Evolutionary conservation across 2,797 vertebrate genomes (phyloP).

Genomic region (Sebastes diploproa): DNA sequence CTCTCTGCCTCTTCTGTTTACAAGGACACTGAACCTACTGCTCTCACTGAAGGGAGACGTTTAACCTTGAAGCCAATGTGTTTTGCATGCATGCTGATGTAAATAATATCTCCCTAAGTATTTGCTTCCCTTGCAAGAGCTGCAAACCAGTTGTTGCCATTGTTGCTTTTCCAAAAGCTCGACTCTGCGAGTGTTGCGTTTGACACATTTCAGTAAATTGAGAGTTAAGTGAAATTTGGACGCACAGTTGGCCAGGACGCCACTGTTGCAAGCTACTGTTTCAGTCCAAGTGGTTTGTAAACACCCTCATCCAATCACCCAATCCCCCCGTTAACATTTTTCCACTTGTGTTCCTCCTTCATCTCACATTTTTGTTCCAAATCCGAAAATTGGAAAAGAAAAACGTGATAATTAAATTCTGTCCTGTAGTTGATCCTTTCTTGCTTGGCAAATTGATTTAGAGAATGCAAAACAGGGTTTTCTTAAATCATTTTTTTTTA

Average conservation of each 20-base stretch:
- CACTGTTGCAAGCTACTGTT: not conserved
- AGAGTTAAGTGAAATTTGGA: not conserved
- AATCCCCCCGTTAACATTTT: not conserved
- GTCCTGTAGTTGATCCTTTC: not conserved
- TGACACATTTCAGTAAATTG: not conserved
- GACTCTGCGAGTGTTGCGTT: not conserved
- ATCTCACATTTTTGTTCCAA: not conserved
- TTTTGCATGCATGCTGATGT: not conserved
- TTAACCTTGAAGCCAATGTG: conserved; percentile 1
- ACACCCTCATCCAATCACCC: not conserved
- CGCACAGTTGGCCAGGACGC: not conserved
- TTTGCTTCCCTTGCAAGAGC: not conserved
- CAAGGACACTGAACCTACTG: not conserved
- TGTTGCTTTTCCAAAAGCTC: not conserved
- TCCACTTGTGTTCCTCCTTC: not conserved
- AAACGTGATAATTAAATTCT: conserved; percentile 5
- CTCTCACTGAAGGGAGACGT: not conserved
- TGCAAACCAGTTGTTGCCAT: not conserved
- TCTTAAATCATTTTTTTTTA: not conserved
- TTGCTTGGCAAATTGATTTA: conserved; percentile 1
- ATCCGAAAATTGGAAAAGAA: not conserved
- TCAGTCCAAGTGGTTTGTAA: conserved; percentile 5
- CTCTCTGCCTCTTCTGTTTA: not conserved
- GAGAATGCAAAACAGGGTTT: not conserved
- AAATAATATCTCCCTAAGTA: not conserved